phyloP scores from a whole-genome alignment of 2,888 invertebrate species.

The Brachypalpus laphriformis region DNA sequence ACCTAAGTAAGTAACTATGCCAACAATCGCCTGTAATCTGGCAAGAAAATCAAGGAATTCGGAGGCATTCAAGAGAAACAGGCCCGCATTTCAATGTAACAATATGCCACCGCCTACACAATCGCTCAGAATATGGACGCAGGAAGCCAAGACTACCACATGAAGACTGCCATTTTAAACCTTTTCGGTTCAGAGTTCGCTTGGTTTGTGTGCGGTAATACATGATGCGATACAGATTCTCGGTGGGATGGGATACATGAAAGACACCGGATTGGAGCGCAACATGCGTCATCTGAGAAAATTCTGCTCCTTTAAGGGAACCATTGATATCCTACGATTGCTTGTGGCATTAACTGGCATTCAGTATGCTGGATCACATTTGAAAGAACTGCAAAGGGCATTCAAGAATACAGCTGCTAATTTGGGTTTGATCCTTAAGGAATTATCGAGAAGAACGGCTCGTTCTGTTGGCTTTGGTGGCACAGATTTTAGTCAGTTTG shows the following conservation, averaged over 20 bases:
- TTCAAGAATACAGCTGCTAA: slow-evolving; percentile 96
- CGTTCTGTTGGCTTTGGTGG: slow-evolving; percentile 90
- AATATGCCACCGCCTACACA: slow-evolving; percentile 97
- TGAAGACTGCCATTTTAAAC: slow-evolving; percentile 99
- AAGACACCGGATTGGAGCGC: slow-evolving; percentile 94
- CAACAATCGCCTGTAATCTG: slow-evolving; percentile 94
- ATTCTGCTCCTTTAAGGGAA: slow-evolving; percentile 99
- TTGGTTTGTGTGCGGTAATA: slow-evolving; percentile 97
- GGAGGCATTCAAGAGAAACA: slow-evolving; percentile 96
- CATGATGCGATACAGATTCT: slow-evolving; percentile 98
- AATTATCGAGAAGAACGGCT: slow-evolving; percentile 92
- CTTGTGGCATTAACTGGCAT: slow-evolving; percentile 98
- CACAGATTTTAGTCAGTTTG: slow-evolving; percentile 86
- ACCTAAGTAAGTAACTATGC: too few relatives aligned
- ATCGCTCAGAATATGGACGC: slow-evolving; percentile 98
- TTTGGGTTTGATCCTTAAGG: slow-evolving; percentile 94
- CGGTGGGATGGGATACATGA: slow-evolving; percentile 99
- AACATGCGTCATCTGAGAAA: slow-evolving; percentile 97
- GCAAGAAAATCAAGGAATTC: slow-evolving; percentile 90
- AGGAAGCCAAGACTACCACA: slow-evolving; percentile 95
- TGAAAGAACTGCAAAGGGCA: slow-evolving; percentile 96
- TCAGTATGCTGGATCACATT: slow-evolving; percentile 96
- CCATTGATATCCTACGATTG: slow-evolving; percentile 97
- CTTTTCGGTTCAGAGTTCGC: slow-evolving; percentile 97
- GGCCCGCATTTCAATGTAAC: slow-evolving; percentile 94